Percentiles rank a stretch among this genome's conserved stretches.
phyloP scores from a whole-genome alignment of 2,888 invertebrate species.

The Leptinotarsa juncta region DNA sequence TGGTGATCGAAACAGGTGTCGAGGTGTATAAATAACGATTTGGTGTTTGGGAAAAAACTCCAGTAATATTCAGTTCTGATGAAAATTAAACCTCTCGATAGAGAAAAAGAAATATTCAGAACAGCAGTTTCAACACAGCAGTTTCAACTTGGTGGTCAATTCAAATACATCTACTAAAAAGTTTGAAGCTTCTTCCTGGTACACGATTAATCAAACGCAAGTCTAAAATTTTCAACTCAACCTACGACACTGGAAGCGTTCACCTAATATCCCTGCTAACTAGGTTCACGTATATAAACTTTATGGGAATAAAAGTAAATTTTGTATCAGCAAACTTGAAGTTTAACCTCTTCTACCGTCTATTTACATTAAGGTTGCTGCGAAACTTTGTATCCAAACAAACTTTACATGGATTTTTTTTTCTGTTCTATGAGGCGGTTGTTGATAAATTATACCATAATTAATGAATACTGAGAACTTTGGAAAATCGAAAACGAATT shows the following conservation, averaged over 20 bases:
- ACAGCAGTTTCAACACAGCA: no score
- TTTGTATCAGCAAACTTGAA: not conserved
- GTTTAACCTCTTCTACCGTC: constrained; percentile 19
- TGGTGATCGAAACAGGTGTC: no score
- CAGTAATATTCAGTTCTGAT: no score
- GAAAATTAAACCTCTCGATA: no score
- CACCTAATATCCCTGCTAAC: not conserved
- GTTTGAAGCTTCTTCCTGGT: no score
- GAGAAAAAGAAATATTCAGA: no score
- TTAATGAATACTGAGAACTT: constrained; percentile 14
- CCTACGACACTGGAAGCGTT: not conserved
- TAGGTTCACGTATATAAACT: constrained; percentile 7
- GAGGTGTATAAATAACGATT: no score
- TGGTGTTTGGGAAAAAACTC: no score
- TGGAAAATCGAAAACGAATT: not conserved
- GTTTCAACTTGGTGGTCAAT: no score
- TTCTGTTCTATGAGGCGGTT: not conserved
- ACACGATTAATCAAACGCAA: no score
- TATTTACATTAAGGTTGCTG: constrained; percentile 23
- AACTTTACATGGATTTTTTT: constrained; percentile 20
- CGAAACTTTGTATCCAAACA: constrained; percentile 12
- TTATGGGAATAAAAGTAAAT: constrained; percentile 16
- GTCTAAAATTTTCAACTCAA: no score
- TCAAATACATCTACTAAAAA: no score
- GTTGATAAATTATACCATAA: constrained; percentile 17